Conservation (phyloP, 2,797 vertebrate species). For the Takifugu ocellatus region DNA sequence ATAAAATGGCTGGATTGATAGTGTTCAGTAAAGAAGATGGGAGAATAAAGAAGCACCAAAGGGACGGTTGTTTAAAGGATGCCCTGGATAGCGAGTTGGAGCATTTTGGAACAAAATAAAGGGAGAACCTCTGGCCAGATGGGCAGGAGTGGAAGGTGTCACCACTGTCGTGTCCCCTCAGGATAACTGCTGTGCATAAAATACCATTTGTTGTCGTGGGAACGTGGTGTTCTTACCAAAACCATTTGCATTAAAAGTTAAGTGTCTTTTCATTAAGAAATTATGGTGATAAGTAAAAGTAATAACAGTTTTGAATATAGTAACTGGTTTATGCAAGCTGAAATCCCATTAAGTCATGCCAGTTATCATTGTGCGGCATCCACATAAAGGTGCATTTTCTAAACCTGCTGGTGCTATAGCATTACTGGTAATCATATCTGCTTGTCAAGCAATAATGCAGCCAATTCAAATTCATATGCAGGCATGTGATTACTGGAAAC, state of each 20-base stretch:
- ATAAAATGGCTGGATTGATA: slow-evolving; percentile 72
- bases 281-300: slow-evolving; percentile 8
- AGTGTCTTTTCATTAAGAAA: slow-evolving; percentile 17
- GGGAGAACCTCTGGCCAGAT: too few species aligned
- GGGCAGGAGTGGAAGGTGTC: background rate
- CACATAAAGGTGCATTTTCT: too few species aligned
- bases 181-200: slow-evolving; percentile 2
- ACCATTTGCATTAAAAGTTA: slow-evolving; percentile 7
- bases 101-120: background rate
- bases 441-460: slow-evolving; percentile 12
- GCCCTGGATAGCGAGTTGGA: slow-evolving; percentile 55
- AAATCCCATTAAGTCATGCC: slow-evolving; percentile 27
- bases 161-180: background rate
- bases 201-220: slow-evolving; percentile 40
- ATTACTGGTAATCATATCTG: slow-evolving; percentile 2
- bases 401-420: background rate
- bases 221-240: slow-evolving; percentile 21
- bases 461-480: slow-evolving; percentile 1
- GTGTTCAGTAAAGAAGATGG: slow-evolving; percentile 51
- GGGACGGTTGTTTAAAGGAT: slow-evolving; percentile 62
- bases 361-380: too few species aligned
- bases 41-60: slow-evolving; percentile 50
- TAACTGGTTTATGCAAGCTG: slow-evolving; percentile 24
- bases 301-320: slow-evolving; percentile 23
- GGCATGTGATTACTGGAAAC: too few species aligned